Conservation (phyloP, 2,113 vertebrate species). For the Hippocampus comes region DNA sequence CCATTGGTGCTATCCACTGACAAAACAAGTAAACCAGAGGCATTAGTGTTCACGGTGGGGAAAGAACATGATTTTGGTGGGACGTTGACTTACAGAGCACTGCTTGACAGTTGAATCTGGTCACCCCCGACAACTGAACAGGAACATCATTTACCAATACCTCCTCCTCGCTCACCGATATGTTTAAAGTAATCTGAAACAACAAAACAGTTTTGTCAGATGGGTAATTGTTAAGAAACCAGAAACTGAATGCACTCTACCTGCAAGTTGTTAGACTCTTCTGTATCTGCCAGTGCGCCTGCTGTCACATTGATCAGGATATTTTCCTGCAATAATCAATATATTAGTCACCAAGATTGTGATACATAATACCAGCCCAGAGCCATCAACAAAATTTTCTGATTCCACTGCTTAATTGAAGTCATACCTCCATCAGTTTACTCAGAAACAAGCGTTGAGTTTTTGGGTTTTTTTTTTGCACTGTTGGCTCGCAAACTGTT, state of each 20-base stretch:
- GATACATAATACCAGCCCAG: background rate
- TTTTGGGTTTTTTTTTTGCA: background rate
- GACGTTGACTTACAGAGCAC: constrained; percentile 78
- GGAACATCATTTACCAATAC: constrained; percentile 85
- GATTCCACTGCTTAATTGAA: too few relatives aligned
- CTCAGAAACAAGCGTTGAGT: too few relatives aligned
- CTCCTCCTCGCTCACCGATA: constrained; percentile 74
- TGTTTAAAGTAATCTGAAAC: constrained; percentile 68
- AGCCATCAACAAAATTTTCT: too few relatives aligned
- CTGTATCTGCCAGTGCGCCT: constrained; percentile 55
- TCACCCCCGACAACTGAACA: constrained; percentile 81
- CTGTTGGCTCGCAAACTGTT: too few relatives aligned
- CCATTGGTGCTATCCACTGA: constrained; percentile 74
- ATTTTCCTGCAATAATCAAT: constrained; percentile 70
- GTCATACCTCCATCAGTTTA: too few relatives aligned
- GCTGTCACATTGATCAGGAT: constrained; percentile 80
- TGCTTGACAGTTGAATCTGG: constrained; percentile 81
- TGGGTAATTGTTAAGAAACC: too few relatives aligned
- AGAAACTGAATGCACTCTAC: constrained; percentile 49
- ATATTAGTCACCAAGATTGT: too few relatives aligned
- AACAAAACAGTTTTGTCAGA: background rate
- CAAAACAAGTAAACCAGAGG: background rate
- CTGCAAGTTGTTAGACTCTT: constrained; percentile 78
- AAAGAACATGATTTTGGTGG: background rate
- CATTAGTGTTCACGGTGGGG: background rate